phyloP scores from a whole-genome alignment of 2,113 vertebrate genomes.

The Podiceps cristatus region DNA sequence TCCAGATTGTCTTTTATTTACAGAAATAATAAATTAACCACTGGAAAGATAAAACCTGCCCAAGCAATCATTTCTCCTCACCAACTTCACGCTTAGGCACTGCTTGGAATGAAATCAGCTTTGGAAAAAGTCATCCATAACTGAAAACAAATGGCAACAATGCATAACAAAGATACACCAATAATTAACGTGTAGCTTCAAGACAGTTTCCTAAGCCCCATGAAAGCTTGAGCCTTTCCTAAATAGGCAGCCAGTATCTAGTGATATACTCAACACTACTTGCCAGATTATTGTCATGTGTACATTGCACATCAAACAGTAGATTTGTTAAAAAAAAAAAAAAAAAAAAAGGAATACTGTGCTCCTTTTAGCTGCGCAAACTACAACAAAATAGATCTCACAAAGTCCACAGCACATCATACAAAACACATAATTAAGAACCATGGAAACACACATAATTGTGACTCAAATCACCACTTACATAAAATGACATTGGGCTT shows the following conservation, averaged over 20 bases:
- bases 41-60: constrained; percentile 51
- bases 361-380: background rate
- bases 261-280: background rate
- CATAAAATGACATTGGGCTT: background rate
- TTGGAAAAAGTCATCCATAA: constrained; percentile 30
- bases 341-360: background rate
- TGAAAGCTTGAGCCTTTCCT: background rate
- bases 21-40: constrained; percentile 53
- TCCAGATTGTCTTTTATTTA: constrained; percentile 28
- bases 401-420: background rate
- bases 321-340: background rate
- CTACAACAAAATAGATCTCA: background rate
- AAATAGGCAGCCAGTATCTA: background rate
- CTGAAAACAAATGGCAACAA: constrained; percentile 53
- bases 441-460: background rate
- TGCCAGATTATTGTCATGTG: background rate
- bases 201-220: background rate
- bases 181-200: background rate
- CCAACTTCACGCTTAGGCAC: constrained; percentile 45
- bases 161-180: background rate
- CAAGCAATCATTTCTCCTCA: constrained; percentile 24
- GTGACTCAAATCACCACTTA: background rate
- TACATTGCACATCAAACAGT: background rate
- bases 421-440: background rate
- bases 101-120: constrained; percentile 22